A percentile compares a stretch with the other conserved stretches of the same genome.
Evolutionary conservation across 2,113 vertebrate genomes (phyloP).

Genomic region (Empidonax traillii): DNA sequence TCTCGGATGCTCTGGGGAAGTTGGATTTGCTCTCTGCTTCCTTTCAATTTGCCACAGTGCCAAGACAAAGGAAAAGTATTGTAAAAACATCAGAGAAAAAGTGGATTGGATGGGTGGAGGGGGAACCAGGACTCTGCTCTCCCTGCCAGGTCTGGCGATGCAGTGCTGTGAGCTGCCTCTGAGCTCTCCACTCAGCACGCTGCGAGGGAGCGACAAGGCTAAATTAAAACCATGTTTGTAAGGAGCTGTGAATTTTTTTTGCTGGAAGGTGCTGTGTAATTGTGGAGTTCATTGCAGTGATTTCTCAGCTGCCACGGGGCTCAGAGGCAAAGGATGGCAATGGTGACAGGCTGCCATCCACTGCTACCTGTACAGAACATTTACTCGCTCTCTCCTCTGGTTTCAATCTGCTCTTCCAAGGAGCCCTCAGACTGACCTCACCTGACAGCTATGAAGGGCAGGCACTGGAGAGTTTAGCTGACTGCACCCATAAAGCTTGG

Average conservation of each 20-base stretch:
- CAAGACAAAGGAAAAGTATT: neutral
- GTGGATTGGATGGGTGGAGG: neutral
- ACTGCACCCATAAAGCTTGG: neutral
- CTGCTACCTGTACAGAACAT: neutral
- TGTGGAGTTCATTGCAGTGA: neutral
- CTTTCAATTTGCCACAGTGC: neutral
- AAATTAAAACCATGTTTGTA: slow-evolving; percentile 31
- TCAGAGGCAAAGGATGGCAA: neutral
- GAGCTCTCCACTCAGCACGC: neutral
- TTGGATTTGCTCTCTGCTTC: neutral
- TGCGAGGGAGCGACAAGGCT: neutral
- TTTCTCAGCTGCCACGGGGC: neutral
- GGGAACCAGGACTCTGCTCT: neutral
- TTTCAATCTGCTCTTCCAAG: neutral
- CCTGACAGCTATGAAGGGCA: neutral
- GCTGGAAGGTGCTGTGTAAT: slow-evolving; percentile 8
- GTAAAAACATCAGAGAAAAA: neutral
- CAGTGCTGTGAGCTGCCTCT: neutral
- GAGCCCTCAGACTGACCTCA: neutral
- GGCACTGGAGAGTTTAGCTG: neutral
- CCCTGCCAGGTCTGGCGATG: neutral
- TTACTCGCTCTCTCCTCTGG: neutral
- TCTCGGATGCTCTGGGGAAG: neutral
- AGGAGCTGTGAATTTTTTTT: neutral
- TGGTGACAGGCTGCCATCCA: neutral